Base-by-base conservation (phyloP, 2,113 vertebrate species). In the Sapayoa aenigma region DNA sequence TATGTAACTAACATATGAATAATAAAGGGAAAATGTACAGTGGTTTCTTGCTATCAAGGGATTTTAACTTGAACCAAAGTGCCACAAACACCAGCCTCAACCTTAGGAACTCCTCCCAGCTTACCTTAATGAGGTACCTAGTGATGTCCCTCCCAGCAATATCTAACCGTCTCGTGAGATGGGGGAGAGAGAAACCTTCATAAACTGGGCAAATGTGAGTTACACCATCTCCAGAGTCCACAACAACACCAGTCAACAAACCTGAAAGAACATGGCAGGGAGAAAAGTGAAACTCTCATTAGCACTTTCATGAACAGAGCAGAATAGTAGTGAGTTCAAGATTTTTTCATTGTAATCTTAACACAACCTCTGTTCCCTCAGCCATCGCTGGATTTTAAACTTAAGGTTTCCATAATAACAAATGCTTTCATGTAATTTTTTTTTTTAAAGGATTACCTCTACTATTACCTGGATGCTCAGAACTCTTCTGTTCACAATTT, bases 131-230 rank as follows among this genome's bases (percentile, higher is more conserved):
- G 96, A 99, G 99, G 95, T 99, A 99, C 93, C 99, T 98, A 82
- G 99, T 99, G 96, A 99, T 99, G 97, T 99, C 99, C 94, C 99
- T 98, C 91, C 99, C 99, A 42, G 99, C 99, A 5, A 99, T 99
- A 96, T 99, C 99, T 94, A 99, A 98, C 92, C 99, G 98, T 91
- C 99, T 98, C 7, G 99, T 99, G 91, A 99, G 98, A 82, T 99
- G 99, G 92, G 99, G 99, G 87, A 99, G 98, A 93, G 99, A 99
- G 97, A 99, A 99, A 24, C 99, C 99, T 97, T 99, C 99, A 58
- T 99, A 99, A n/a, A 99, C 99, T 17, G 99, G 99, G 96, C 99
- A 99, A 91, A 99, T 99, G 84, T 99, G 99, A 41, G 99, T 99
- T 41, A 99, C 99, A 3, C 99, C 99, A 62, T 99, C 99, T 49